Percentiles rank a stretch among this genome's conserved stretches.
phyloP scores from a whole-genome alignment of 2,797 vertebrate species.

The Australoheros facetus region DNA sequence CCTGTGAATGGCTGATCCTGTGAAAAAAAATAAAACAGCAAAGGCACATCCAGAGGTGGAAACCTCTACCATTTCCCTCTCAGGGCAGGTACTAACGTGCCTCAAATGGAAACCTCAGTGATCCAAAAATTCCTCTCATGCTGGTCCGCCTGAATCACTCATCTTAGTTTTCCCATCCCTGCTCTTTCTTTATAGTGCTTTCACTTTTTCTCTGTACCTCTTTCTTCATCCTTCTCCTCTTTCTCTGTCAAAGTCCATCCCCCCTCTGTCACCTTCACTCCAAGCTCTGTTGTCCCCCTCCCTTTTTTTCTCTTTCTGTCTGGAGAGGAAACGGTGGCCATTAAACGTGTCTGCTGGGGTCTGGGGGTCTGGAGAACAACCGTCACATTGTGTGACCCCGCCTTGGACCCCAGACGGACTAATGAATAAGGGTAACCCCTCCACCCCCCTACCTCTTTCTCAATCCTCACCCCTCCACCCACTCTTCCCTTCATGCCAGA shows the following conservation, averaged over 20 bases:
- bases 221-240: slow-evolving; percentile 52
- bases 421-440: slow-evolving; percentile 78
- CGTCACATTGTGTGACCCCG: slow-evolving; percentile 81
- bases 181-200: slow-evolving; percentile 17
- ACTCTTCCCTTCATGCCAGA: slow-evolving; percentile 67
- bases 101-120: slow-evolving; percentile 31
- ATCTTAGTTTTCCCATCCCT: slow-evolving; percentile 6
- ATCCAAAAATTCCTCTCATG: slow-evolving; percentile 42
- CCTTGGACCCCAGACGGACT: slow-evolving; percentile 81
- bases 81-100: slow-evolving; percentile 59
- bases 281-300: slow-evolving; percentile 27
- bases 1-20: slow-evolving; percentile 60
- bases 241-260: slow-evolving; percentile 54
- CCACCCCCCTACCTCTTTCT: slow-evolving; percentile 46
- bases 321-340: slow-evolving; percentile 79
- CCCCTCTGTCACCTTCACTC: slow-evolving; percentile 59
- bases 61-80: slow-evolving; percentile 44
- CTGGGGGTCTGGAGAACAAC: slow-evolving; percentile 80
- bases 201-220: slow-evolving; percentile 26
- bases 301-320: slow-evolving; percentile 62
- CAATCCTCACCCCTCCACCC: slow-evolving; percentile 26
- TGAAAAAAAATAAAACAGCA: slow-evolving; percentile 53
- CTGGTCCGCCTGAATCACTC: slow-evolving; percentile 6
- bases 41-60: slow-evolving; percentile 47
- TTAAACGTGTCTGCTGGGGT: slow-evolving; percentile 81